Conservation (phyloP, 2,888 invertebrate genomes). For the Helleia helle region DNA sequence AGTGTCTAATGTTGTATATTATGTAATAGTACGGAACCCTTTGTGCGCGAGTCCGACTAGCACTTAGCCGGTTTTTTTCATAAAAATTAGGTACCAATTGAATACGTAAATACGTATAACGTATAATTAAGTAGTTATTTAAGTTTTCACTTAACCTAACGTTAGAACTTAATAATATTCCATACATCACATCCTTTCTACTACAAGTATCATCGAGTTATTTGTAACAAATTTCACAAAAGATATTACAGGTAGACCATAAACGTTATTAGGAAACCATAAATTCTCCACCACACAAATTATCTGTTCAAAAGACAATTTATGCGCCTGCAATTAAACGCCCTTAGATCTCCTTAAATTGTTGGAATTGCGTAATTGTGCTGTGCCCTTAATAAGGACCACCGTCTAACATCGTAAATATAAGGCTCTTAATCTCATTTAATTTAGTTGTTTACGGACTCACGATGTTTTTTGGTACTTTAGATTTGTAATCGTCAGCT, state of each 20-base stretch:
- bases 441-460: constrained; percentile 6
- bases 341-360: constrained; percentile 55
- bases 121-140: too few relatives aligned
- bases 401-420: constrained; percentile 5
- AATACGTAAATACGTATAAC: too few relatives aligned
- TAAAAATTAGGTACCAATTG: too few relatives aligned
- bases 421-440: constrained; percentile 8
- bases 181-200: too few relatives aligned
- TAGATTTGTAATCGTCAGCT: too few relatives aligned
- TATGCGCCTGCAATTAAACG: constrained; percentile 56
- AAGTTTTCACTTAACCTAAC: too few relatives aligned
- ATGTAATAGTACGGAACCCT: too few relatives aligned
- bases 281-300: constrained; percentile 32
- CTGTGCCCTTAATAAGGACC: constrained; percentile 1
- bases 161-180: too few relatives aligned
- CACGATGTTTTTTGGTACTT: not conserved
- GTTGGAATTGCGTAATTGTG: constrained; percentile 59
- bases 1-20: too few relatives aligned
- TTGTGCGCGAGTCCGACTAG: too few relatives aligned
- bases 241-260: constrained; percentile 2
- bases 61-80: too few relatives aligned
- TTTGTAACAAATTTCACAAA: not conserved
- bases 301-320: constrained; percentile 56
- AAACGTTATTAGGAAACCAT: constrained; percentile 8
- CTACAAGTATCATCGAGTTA: too few relatives aligned